Percentiles rank a stretch among this genome's conserved stretches.
Conservation (phyloP, 2,888 invertebrate species). For the Synanthedon formicaeformis region DNA sequence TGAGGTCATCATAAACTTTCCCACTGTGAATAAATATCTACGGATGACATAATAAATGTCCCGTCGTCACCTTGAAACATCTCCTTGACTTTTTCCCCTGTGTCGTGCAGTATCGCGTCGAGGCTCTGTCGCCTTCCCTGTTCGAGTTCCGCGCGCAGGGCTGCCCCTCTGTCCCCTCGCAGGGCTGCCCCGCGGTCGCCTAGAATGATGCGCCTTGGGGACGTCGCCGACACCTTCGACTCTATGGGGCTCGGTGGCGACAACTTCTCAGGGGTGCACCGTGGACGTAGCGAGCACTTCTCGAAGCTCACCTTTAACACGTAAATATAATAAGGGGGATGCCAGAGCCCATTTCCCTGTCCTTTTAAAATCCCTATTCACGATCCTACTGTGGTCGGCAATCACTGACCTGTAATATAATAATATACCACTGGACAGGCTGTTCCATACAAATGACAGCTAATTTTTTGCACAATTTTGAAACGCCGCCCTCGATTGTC, state of each 20-base stretch:
- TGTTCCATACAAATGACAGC: no score
- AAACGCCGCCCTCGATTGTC: no score
- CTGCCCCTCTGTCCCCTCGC: constrained; percentile 12
- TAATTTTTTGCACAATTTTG: no score
- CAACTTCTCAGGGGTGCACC: constrained; percentile 39
- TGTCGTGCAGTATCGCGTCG: constrained; percentile 80
- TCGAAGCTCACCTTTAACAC: constrained; percentile 61
- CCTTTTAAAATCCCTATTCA: no score
- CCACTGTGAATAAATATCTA: no score
- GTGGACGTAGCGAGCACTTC: constrained; percentile 63
- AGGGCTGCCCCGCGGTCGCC: constrained; percentile 14
- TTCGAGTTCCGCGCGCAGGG: constrained; percentile 30
- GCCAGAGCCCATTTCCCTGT: no score
- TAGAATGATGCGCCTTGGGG: constrained; percentile 24
- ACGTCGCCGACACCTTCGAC: constrained; percentile 31
- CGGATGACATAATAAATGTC: no score
- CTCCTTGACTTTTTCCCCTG: constrained; percentile 85
- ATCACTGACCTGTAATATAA: no score
- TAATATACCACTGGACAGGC: no score
- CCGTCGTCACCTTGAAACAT: constrained; percentile 76
- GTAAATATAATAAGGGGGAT: background rate
- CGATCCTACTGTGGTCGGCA: no score
- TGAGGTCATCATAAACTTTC: no score
- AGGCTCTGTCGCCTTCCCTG: constrained; percentile 76
- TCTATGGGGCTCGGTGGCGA: constrained; percentile 42